These are phyloP conservation scores for Diprion similis DNA, from an alignment of 1,140 invertebrate species.

Conservation along the genomic window DNA sequence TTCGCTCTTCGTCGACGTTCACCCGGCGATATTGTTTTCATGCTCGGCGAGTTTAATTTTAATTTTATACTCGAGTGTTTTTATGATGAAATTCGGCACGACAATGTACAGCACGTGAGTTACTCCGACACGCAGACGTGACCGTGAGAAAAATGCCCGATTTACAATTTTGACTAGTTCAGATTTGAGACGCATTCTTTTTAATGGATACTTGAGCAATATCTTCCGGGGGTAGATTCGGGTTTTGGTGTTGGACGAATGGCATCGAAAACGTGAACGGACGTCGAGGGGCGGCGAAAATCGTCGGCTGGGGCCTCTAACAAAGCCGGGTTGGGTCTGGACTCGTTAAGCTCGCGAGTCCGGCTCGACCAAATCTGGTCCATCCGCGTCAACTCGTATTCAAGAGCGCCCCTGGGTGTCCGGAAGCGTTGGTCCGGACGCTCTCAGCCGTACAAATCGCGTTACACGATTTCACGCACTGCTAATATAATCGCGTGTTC, in stretches of 20 bases:
- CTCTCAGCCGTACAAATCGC: neutral
- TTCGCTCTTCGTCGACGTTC: neutral
- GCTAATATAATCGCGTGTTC: neutral
- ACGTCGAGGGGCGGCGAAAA: neutral
- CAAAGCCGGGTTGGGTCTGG: neutral
- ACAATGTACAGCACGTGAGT: no score
- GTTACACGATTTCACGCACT: conserved; percentile 11
- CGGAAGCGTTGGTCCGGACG: neutral
- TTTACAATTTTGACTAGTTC: no score
- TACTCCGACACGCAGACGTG: no score
- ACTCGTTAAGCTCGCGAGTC: neutral
- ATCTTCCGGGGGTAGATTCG: no score
- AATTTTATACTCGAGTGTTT: no score
- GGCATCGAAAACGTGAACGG: neutral
- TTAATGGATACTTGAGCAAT: no score
- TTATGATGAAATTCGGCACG: no score
- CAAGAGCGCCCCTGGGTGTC: neutral
- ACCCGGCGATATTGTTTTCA: neutral
- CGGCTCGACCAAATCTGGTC: neutral
- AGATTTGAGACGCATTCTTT: no score
- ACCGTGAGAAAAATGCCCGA: no score
- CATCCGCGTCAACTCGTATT: no score
- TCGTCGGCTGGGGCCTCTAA: no score
- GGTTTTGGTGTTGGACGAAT: no score
- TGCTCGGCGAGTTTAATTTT: neutral